Percentiles rank a stretch among this genome's conserved stretches.
These are phyloP conservation scores for Oceanodroma leucorhoa DNA, from an alignment of 2,797 vertebrate genomes.

Conservation along the genomic window DNA sequence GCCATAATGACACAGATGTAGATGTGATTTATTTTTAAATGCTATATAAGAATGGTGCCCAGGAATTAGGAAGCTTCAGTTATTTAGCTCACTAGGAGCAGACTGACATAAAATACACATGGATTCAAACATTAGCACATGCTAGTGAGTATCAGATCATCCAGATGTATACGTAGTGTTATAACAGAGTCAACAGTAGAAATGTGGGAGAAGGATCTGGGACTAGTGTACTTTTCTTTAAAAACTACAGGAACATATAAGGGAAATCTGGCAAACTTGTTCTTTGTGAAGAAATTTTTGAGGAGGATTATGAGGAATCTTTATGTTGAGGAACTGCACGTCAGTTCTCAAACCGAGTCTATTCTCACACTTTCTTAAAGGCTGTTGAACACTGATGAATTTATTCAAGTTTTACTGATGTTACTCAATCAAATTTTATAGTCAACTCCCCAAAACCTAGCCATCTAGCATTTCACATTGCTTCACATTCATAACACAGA, in stretches of 20 bases:
- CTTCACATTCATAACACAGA: neutral
- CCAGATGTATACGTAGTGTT: neutral
- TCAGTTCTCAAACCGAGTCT: neutral
- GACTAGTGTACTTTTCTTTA: neutral
- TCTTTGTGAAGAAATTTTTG: neutral
- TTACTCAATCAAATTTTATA: neutral
- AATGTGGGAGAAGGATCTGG: neutral
- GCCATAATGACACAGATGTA: conserved; percentile 47
- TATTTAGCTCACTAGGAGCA: neutral
- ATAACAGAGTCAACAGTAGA: neutral
- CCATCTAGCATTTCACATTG: neutral
- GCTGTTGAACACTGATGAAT: neutral
- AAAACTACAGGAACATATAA: neutral
- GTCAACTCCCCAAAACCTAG: neutral
- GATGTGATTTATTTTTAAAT: conserved; percentile 39
- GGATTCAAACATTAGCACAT: neutral
- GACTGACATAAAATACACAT: neutral
- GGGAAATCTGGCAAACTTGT: neutral
- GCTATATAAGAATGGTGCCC: neutral
- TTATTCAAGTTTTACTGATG: neutral
- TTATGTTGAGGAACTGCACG: neutral
- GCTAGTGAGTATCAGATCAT: neutral
- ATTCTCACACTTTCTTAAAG: neutral
- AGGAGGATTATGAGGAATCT: neutral
- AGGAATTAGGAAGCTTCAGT: neutral